Percentiles rank a stretch among this genome's conserved stretches.
Evolutionary conservation across 2,888 invertebrate species (phyloP).

Genomic region (Dynastes hyllus): DNA sequence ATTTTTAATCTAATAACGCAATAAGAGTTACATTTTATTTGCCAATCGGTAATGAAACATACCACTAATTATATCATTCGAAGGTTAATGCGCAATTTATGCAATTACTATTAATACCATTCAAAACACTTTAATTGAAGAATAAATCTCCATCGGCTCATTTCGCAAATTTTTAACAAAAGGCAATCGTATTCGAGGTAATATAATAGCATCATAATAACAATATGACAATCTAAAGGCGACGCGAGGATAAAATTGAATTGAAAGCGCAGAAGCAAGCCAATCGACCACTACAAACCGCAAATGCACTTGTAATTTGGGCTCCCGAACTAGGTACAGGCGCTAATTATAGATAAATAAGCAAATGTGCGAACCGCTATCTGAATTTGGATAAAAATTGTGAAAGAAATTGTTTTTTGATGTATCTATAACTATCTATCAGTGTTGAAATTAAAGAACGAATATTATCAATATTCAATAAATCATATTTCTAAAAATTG

Average conservation of each 20-base stretch:
- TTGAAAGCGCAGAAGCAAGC: conserved; percentile 36
- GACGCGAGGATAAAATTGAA: conserved; percentile 7
- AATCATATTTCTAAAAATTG: too few species aligned
- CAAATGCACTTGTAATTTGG: conserved; percentile 37
- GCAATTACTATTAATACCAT: not conserved
- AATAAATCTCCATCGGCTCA: not conserved
- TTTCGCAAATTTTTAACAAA: not conserved
- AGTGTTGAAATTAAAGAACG: too few species aligned
- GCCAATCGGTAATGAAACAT: too few species aligned
- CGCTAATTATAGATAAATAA: conserved; percentile 11
- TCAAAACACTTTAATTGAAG: not conserved
- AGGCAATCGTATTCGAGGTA: not conserved
- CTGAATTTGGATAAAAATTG: too few species aligned
- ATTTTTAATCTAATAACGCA: too few species aligned
- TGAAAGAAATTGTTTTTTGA: too few species aligned
- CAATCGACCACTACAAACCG: conserved; percentile 38
- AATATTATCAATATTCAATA: too few species aligned
- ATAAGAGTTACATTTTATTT: too few species aligned
- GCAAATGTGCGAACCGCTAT: too few species aligned
- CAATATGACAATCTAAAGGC: not conserved
- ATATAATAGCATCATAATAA: conserved; percentile 3
- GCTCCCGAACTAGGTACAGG: not conserved
- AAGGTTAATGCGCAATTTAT: not conserved
- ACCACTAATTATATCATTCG: not conserved
- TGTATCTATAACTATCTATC: too few species aligned